These are phyloP conservation scores for Enteromius treurensis DNA, from an alignment of 2,797 vertebrate species.

Conservation along the genomic window DNA sequence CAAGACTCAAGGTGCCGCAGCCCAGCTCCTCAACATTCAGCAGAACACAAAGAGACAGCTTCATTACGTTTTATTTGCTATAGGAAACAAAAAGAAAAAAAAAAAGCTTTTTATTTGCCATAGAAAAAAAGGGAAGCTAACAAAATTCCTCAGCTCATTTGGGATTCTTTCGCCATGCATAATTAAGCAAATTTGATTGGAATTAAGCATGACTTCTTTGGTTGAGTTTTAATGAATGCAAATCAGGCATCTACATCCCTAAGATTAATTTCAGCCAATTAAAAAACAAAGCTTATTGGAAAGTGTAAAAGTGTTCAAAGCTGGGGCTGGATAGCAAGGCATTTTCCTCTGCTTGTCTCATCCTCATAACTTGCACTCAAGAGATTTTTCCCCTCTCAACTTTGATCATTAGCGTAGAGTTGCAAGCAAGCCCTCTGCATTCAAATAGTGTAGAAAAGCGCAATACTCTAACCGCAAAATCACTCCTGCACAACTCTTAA, in stretches of 20 bases:
- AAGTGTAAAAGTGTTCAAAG: conserved; percentile 97
- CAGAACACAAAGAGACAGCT: conserved; percentile 99
- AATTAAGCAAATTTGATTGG: conserved; percentile 99
- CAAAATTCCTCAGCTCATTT: conserved; percentile 98
- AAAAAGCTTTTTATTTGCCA: conserved; percentile 90
- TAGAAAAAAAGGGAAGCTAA: conserved; percentile 84
- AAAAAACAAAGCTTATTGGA: conserved; percentile 99
- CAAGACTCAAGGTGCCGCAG: conserved; percentile 93
- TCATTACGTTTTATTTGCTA: conserved; percentile 99
- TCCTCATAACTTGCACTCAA: conserved; percentile 82
- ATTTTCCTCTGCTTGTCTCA: conserved; percentile 76
- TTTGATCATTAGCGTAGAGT: conserved; percentile 84
- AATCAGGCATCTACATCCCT: conserved; percentile 99
- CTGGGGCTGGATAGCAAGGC: conserved; percentile 83
- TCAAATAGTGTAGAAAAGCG: conserved; percentile 73
- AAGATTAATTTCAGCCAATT: conserved; percentile 99
- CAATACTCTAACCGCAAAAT: conserved; percentile 65
- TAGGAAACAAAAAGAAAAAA: conserved; percentile 87
- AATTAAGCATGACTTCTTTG: conserved; percentile 99
- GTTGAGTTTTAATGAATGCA: conserved; percentile 99
- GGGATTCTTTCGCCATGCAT: conserved; percentile 99
- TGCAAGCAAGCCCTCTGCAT: conserved; percentile 76
- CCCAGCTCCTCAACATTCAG: conserved; percentile 95
- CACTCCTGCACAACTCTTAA: conserved; percentile 56
- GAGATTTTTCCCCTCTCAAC: conserved; percentile 74